Conservation (phyloP, 1,140 invertebrate species). For the Radopholus similis region DNA sequence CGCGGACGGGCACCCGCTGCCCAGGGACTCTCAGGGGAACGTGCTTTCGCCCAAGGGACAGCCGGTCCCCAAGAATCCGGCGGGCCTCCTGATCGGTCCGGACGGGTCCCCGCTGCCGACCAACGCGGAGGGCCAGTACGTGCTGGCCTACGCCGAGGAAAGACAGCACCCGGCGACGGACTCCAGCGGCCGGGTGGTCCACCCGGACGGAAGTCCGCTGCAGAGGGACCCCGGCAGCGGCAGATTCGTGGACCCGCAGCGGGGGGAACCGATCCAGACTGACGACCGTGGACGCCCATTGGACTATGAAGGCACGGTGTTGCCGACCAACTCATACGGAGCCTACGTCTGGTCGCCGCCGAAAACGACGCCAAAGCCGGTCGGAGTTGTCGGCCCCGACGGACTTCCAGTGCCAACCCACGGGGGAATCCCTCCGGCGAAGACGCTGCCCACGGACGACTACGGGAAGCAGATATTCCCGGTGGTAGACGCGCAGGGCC, state of each 20-base stretch:
- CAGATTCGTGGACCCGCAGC: conserved; percentile 20
- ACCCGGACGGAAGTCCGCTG: conserved; percentile 24
- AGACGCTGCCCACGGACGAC: background rate
- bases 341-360: conserved; percentile 19
- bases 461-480: no score
- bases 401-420: conserved; percentile 38
- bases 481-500: background rate
- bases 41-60: conserved; percentile 9
- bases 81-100: conserved; percentile 37
- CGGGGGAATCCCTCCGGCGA: no score
- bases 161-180: conserved; percentile 37
- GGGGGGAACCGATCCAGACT: conserved; percentile 27
- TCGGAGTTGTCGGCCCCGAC: conserved; percentile 25
- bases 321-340: conserved; percentile 34
- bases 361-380: background rate
- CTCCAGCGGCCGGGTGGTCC: conserved; percentile 35
- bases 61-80: conserved; percentile 32
- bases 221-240: conserved; percentile 2
- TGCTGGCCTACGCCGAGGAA: conserved; percentile 10
- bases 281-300: conserved; percentile 39
- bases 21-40: conserved; percentile 22
- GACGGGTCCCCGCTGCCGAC: conserved; percentile 49
- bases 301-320: conserved; percentile 15
- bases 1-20: conserved; percentile 11
- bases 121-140: conserved; percentile 31